Conservation (phyloP, 2,888 invertebrate genomes). For the Erebia epiphron region DNA sequence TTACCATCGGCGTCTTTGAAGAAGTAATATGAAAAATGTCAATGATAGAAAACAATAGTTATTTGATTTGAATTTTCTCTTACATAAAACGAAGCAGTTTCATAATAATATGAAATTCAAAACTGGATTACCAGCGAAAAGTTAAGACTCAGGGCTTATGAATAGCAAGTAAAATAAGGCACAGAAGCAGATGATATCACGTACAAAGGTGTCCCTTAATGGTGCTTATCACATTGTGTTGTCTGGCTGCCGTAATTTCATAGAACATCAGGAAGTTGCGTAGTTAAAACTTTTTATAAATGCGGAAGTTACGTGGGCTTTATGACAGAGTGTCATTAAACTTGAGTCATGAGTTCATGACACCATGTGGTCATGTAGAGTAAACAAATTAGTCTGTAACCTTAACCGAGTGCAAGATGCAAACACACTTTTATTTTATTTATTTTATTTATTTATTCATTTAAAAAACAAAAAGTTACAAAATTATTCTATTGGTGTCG, state of each 20-base stretch:
- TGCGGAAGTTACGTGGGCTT: slow-evolving; percentile 33
- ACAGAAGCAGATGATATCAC: slow-evolving; percentile 17
- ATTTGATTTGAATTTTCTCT: background rate
- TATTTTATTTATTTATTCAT: no score
- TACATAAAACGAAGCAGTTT: background rate
- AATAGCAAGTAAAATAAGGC: slow-evolving; percentile 4
- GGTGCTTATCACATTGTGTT: slow-evolving; percentile 13
- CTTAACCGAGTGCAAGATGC: slow-evolving; percentile 43
- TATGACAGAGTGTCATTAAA: slow-evolving; percentile 31
- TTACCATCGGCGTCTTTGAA: no score
- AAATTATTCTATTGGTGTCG: no score
- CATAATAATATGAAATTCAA: background rate
- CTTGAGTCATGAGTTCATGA: slow-evolving; percentile 32
- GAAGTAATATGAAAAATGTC: no score
- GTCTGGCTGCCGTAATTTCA: slow-evolving; percentile 6
- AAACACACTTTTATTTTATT: no score
- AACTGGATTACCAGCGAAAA: background rate
- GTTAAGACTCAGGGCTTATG: background rate
- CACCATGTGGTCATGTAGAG: slow-evolving; percentile 16
- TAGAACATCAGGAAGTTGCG: slow-evolving; percentile 20
- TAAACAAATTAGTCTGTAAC: slow-evolving; percentile 42
- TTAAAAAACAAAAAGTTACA: no score
- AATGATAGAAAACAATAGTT: no score
- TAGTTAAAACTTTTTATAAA: slow-evolving; percentile 26
- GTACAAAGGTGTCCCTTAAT: slow-evolving; percentile 5